Conservation (phyloP, 2,113 vertebrate genomes). For the Chloropsis hardwickii region DNA sequence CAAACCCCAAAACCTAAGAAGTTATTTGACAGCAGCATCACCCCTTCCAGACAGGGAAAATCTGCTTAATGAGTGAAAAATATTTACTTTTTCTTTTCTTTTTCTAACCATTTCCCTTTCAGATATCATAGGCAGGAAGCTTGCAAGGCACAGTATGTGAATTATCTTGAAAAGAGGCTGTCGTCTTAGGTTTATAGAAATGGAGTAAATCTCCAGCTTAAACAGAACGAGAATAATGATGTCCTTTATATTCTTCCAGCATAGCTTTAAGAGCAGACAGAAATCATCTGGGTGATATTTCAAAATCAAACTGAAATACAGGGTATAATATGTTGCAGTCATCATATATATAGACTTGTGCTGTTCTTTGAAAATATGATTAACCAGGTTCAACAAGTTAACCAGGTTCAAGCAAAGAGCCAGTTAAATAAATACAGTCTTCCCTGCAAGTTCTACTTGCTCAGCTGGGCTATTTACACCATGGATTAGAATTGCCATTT, state of each 20-base stretch:
- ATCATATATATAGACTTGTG: background rate
- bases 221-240: slow-evolving; percentile 33
- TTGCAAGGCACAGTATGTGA: background rate
- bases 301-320: slow-evolving; percentile 8
- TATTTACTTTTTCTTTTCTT: background rate
- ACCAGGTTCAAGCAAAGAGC: background rate
- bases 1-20: background rate
- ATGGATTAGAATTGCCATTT: background rate
- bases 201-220: slow-evolving; percentile 45
- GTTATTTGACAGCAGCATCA: background rate
- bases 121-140: background rate
- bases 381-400: background rate
- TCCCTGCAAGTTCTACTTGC: background rate
- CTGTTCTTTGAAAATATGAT: background rate
- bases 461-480: background rate
- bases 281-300: slow-evolving; percentile 38
- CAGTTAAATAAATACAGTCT: background rate
- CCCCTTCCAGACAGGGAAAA: background rate
- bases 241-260: slow-evolving; percentile 38
- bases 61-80: background rate
- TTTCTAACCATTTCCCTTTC: background rate
- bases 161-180: slow-evolving; percentile 49
- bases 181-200: slow-evolving; percentile 31
- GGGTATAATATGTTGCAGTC: background rate
- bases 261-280: background rate